Evolutionary conservation across 2,113 vertebrate genomes (phyloP), one percentile per base, ranked within the genome.

Genomic region (Cariama cristata): DNA sequence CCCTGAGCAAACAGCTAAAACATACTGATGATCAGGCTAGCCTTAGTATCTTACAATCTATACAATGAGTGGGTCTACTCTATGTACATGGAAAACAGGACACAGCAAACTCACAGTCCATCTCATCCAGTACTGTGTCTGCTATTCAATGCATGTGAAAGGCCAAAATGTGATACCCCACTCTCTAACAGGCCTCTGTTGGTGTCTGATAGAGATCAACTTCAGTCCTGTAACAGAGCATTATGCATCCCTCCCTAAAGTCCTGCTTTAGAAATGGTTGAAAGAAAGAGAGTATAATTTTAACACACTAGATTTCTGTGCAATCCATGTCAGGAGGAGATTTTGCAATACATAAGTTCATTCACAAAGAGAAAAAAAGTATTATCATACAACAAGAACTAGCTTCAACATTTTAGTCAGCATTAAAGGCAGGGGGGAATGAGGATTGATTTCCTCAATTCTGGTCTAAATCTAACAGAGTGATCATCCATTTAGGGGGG

Each of bases 401-500:
- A 35, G 4, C 28, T 72, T 45, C 21, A 40, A 11, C 5, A 3
- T n/a, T 66, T 67, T 38, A 44, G 50, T 14, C 32, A 71, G 40
- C 30, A 30, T 23, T 52, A 23, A 56, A 73, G 32, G 1, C 1
- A 0, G 4, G 3, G 6, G 7, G 14, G 32, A 35, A 62, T 9
- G 33, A 68, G 28, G 33, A 71, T 3, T 2, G 0, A 58, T 71
- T 58, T 75, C 12, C 16, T 68, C 26, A 35, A 3, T 59, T 64
- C 33, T 77, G 33, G 67, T 60, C 47, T 73, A 35, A 40, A 68
- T 33, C 21, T n/a, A 32, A 10, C 0, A 32, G 9, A n/a, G 21
- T 0, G 2, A 33, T n/a, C 8, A 38, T 27, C 44, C 16, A 4
- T 52, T 66, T 1, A 21, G 17, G 4, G 56, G 7, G 22, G 24